Evolutionary conservation across 2,888 invertebrate species (phyloP).

Genomic region (Pseudoips prasinana): DNA sequence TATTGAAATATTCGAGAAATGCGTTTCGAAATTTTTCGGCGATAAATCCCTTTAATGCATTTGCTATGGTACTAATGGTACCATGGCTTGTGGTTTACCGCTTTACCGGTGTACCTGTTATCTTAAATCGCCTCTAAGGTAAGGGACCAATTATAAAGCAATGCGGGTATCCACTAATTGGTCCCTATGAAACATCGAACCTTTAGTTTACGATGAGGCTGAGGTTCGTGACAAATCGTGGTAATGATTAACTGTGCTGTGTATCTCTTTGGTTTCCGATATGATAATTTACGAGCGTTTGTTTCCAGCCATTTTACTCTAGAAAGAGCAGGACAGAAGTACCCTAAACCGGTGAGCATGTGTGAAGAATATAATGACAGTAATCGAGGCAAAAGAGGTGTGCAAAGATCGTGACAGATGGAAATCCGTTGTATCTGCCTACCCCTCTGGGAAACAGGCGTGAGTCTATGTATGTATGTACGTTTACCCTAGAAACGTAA

Average conservation of each 20-base stretch:
- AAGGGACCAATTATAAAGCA: slow-evolving; percentile 42
- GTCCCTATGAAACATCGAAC: slow-evolving; percentile 37
- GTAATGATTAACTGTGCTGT: slow-evolving; percentile 21
- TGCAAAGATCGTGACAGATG: too few relatives aligned
- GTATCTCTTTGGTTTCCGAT: too few relatives aligned
- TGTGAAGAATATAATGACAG: too few relatives aligned
- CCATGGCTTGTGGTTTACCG: slow-evolving; percentile 18
- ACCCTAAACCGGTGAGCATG: too few relatives aligned
- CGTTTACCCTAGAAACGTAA: too few relatives aligned
- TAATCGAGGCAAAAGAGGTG: too few relatives aligned
- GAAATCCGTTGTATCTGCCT: too few relatives aligned
- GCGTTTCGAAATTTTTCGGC: slow-evolving; percentile 18
- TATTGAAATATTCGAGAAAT: slow-evolving; percentile 9
- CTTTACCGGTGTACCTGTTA: slow-evolving; percentile 19
- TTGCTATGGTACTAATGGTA: slow-evolving; percentile 15
- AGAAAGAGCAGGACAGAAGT: too few relatives aligned
- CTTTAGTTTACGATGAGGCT: slow-evolving; percentile 25
- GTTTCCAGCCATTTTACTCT: too few relatives aligned
- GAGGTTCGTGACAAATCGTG: slow-evolving; percentile 33
- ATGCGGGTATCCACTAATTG: slow-evolving; percentile 46
- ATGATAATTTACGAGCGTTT: too few relatives aligned
- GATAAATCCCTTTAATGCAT: slow-evolving; percentile 25
- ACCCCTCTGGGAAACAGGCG: too few relatives aligned
- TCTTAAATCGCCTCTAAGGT: slow-evolving; percentile 26
- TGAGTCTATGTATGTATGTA: too few relatives aligned